These are phyloP conservation scores for Diplazon laetatorius DNA, from an alignment of 2,888 invertebrate species.

Conservation along the genomic window DNA sequence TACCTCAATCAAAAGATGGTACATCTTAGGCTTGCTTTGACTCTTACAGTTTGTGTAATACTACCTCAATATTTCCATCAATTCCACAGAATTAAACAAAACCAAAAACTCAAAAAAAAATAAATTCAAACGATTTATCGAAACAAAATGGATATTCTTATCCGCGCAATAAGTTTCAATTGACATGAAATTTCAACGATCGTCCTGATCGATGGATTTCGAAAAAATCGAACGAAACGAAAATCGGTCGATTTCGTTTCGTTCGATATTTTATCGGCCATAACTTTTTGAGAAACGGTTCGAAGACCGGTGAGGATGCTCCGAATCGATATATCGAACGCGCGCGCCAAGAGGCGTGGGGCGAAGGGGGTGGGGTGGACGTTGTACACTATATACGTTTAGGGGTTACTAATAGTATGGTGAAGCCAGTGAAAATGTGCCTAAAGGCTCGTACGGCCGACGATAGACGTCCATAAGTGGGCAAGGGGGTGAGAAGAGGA, in stretches of 20 bases:
- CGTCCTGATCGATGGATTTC: too few relatives aligned
- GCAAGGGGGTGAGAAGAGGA: constrained; percentile 43
- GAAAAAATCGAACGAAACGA: neutral
- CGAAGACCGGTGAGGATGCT: constrained; percentile 31
- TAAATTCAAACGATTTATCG: too few relatives aligned
- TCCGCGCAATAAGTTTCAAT: too few relatives aligned
- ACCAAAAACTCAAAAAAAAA: too few relatives aligned
- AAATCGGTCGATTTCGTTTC: constrained; percentile 8
- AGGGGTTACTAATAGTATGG: constrained; percentile 35
- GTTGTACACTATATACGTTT: constrained; percentile 16
- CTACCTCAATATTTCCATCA: too few relatives aligned
- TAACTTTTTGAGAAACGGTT: constrained; percentile 17
- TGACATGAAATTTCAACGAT: too few relatives aligned
- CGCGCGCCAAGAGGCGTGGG: constrained; percentile 4
- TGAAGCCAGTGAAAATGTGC: neutral
- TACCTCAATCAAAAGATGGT: too few relatives aligned
- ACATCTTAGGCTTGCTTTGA: too few relatives aligned
- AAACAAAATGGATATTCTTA: too few relatives aligned
- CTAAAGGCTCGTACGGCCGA: constrained; percentile 9
- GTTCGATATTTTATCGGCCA: constrained; percentile 13
- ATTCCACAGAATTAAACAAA: too few relatives aligned
- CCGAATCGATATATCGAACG: constrained; percentile 47
- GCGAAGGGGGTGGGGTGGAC: neutral
- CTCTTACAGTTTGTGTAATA: too few relatives aligned
- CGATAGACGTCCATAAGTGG: neutral